Base-by-base conservation (phyloP, 2,888 invertebrate species). In the Cantharis rustica region DNA sequence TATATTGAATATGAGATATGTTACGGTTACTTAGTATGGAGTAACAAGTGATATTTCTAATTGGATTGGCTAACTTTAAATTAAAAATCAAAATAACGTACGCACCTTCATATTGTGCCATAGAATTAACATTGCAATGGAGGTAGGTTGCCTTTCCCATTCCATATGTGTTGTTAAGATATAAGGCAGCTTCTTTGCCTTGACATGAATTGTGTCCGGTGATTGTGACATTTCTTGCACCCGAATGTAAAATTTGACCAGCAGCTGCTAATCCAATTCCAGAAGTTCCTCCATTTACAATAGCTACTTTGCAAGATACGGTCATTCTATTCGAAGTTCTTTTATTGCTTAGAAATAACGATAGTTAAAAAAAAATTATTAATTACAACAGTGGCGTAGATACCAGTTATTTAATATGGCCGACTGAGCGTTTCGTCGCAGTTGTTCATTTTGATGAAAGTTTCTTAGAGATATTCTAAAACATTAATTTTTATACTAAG, bases 201-300 rank as follows among this genome's bases (percentile, higher is more conserved):
- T 83, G 82, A 66, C 83, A 79, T 7, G 80, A 76, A 76, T 87
- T 82, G 17, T 82, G 76, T 16, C 86, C 87, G 17, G 85, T 83
- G 15, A 88, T 81, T 11, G 83, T 83, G 0, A 86, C 87, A 63
- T 80, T 84, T 82, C 86, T 87, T 3, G 88, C 89, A 9, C 90
- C 89, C 64, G 86, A 81, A 75, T 84, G 85, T 15, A 90, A 83
- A n/a, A 90, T 82, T 75, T 88, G 87, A 79, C 88, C 87, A 11
- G 89, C 89, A 27, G 88, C 88, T 2, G 87, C 86, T 71, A 87
- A 86, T 10, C 90, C 90, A 63, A 89, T 88, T 2, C 89, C 89
- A 20, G 86, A 86, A 2, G 88, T 85, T 16, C 89, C 90, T 3
- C 89, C 89, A 15, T 89, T 87, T n/a, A 90, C 84, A n/a, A 90